Percentiles rank a stretch among this genome's conserved stretches.
Conservation (phyloP, 1,140 invertebrate species). For the Cydia fagiglandana region DNA sequence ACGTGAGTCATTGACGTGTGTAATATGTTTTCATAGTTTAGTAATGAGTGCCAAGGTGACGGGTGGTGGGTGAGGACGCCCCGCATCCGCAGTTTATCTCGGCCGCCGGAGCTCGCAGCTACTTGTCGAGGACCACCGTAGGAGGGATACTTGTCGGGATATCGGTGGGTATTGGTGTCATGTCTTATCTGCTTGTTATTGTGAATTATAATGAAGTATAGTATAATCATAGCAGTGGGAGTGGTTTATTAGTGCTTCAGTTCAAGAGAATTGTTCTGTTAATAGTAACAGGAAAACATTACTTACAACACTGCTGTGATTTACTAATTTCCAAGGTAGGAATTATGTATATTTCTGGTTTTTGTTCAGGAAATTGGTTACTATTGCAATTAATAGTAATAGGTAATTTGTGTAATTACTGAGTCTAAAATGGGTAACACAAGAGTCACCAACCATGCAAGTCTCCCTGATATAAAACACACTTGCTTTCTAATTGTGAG, state of each 20-base stretch:
- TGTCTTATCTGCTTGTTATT: constrained; percentile 18
- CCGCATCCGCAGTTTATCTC: constrained; percentile 35
- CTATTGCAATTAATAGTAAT: too few species aligned
- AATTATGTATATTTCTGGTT: too few species aligned
- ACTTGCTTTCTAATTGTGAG: background rate
- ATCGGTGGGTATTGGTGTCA: constrained; percentile 24
- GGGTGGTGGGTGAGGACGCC: constrained; percentile 37
- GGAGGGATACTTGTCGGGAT: background rate
- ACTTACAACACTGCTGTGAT: too few species aligned
- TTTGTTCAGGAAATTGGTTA: too few species aligned
- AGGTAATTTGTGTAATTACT: too few species aligned
- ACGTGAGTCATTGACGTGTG: constrained; percentile 64
- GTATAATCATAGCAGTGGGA: background rate
- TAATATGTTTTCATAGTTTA: constrained; percentile 53
- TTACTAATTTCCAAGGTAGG: too few species aligned
- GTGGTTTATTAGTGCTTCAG: background rate
- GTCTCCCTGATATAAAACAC: too few species aligned
- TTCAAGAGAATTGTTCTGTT: too few species aligned
- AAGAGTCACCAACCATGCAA: too few species aligned
- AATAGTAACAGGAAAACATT: too few species aligned
- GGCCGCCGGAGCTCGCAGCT: background rate
- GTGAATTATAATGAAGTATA: background rate
- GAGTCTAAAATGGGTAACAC: too few species aligned
- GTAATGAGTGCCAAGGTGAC: constrained; percentile 63
- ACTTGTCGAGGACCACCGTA: background rate